Conservation (phyloP, 1,140 invertebrate species). For the Philopotamus ludificatus region DNA sequence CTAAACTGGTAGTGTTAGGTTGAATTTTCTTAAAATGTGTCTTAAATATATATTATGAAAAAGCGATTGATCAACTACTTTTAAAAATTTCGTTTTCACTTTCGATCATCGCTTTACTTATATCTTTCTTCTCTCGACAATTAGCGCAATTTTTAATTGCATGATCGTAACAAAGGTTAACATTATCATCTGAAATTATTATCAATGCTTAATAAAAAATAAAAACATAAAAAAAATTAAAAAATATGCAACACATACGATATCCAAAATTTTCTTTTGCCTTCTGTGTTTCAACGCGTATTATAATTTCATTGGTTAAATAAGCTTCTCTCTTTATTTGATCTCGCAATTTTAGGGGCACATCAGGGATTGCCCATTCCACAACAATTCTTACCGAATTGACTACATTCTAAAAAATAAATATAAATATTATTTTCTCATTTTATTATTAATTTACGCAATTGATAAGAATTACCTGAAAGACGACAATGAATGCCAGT, state of each 20-base stretch:
- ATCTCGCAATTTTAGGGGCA: constrained; percentile 69
- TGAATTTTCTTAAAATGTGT: no score
- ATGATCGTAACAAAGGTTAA: neutral
- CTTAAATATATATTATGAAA: no score
- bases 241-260: no score
- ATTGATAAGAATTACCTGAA: constrained; percentile 76
- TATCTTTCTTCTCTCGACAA: neutral
- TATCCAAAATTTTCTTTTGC: neutral
- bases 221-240: no score
- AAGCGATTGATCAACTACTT: no score
- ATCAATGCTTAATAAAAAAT: no score
- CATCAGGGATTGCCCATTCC: constrained; percentile 80
- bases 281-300: constrained; percentile 63
- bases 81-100: neutral
- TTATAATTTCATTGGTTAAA: constrained; percentile 81
- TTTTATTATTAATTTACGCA: neutral
- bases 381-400: constrained; percentile 72
- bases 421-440: neutral
- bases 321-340: constrained; percentile 83
- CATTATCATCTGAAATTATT: neutral
- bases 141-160: neutral
- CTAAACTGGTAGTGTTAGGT: no score
- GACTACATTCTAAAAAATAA: constrained; percentile 70
- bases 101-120: neutral
- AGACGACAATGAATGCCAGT: constrained; percentile 87